Percentiles rank a stretch among this genome's conserved stretches.
Conservation (phyloP, 2,888 invertebrate genomes). For the Acronicta leporina region DNA sequence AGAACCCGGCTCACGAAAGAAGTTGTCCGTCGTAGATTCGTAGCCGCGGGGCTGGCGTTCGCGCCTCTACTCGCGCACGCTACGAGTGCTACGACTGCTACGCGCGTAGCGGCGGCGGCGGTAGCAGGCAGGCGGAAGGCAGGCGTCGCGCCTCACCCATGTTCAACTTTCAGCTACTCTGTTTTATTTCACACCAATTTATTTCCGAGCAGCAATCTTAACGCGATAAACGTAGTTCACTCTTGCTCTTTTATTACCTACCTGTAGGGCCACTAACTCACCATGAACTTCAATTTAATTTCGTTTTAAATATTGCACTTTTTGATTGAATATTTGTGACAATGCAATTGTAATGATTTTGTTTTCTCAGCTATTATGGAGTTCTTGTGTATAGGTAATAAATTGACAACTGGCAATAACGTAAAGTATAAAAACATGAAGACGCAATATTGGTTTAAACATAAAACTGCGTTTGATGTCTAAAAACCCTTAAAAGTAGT, state of each 20-base stretch:
- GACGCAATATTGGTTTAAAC: slow-evolving; percentile 80
- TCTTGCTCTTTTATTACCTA: slow-evolving; percentile 62
- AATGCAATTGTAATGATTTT: slow-evolving; percentile 5
- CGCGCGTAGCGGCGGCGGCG: slow-evolving; percentile 39
- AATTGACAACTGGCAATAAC: slow-evolving; percentile 71
- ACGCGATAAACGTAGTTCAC: slow-evolving; percentile 68
- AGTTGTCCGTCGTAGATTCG: slow-evolving; percentile 59
- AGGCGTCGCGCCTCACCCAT: slow-evolving; percentile 47
- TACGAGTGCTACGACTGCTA: slow-evolving; percentile 50
- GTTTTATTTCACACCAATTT: slow-evolving; percentile 83
- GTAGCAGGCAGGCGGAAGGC: no score
- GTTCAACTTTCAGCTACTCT: slow-evolving; percentile 76
- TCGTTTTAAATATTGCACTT: slow-evolving; percentile 17
- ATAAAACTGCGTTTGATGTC: slow-evolving; percentile 82
- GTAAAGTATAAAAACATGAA: slow-evolving; percentile 78
- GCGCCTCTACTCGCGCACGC: slow-evolving; percentile 51
- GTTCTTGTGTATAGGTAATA: slow-evolving; percentile 38
- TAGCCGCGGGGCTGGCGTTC: slow-evolving; percentile 45
- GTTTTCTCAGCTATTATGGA: slow-evolving; percentile 7
- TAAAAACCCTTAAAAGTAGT: slow-evolving; percentile 86
- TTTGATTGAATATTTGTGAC: neutral
- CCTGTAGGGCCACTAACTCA: slow-evolving; percentile 52
- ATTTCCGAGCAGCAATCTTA: slow-evolving; percentile 65
- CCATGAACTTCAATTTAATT: slow-evolving; percentile 34
- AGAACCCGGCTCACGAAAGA: slow-evolving; percentile 66